These are phyloP conservation scores for Actinemys pallida DNA, from an alignment of 2,113 vertebrate genomes.

Conservation along the genomic window DNA sequence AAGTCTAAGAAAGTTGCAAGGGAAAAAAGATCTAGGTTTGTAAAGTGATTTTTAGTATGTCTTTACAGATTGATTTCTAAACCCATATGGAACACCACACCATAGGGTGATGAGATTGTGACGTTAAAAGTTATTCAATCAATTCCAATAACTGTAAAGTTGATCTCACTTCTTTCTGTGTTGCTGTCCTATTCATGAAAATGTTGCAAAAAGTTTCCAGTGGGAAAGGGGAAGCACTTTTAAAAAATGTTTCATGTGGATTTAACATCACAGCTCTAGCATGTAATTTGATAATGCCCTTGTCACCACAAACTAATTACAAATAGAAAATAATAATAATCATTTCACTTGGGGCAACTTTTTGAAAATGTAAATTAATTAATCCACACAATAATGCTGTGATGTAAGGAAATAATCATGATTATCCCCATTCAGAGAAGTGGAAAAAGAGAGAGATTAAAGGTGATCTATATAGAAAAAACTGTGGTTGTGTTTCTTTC, in stretches of 20 bases:
- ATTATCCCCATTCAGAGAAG: not conserved
- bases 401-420: not conserved
- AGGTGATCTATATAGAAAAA: not conserved
- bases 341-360: not conserved
- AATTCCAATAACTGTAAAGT: not conserved
- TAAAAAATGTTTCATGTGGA: not conserved
- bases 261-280: not conserved
- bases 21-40: not conserved
- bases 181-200: not conserved
- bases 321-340: not conserved
- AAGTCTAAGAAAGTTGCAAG: not conserved
- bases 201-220: not conserved
- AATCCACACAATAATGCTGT: not conserved
- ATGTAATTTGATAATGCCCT: not conserved
- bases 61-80: not conserved
- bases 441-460: not conserved
- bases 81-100: not conserved
- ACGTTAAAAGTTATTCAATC: not conserved
- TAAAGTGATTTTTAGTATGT: not conserved
- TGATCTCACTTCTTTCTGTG: not conserved
- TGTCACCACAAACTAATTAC: not conserved
- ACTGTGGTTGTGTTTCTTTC: not conserved
- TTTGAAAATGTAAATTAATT: not conserved
- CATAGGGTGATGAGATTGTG: not conserved
- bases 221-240: not conserved